Base-by-base conservation (phyloP, 2,113 vertebrate species). In the Oplegnathus fasciatus region DNA sequence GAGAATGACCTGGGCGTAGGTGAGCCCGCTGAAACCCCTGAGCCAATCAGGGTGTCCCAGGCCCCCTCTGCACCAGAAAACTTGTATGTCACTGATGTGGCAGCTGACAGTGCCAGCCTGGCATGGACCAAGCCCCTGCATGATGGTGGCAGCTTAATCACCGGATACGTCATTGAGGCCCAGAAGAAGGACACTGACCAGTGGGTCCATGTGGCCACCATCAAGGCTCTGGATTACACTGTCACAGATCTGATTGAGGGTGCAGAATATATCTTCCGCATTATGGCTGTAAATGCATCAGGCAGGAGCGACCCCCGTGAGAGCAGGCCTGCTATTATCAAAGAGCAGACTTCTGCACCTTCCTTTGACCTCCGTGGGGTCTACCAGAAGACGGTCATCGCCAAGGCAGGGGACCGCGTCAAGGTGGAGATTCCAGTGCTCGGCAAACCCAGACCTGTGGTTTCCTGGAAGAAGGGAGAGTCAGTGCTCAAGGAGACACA, bases 1-100 rank as follows among this genome's bases (percentile, higher is more conserved):
- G 98, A 99, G 95, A 99, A 99, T 88, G 98, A 99, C 91, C 96
- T 97, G 0, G 98, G 98, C 60, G 96, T 99, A 80, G 98, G 98
- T 75, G 97, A 98, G 76, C 97, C 98, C 55, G 93, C 97, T 91
- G 98, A 99, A 95, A 99, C 97, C 54, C 65, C 96, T 84, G 97
- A 99, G 78, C 97, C 98, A 20, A 95, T 99, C 68, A 97, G 93
- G 93, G 98, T 97, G 66, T 97, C 98, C 20, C 97, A 99, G 90
- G 97, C 97, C 61, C 98, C 98, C 5, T 97, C 96, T 67, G 93
- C 98, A 87, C 98, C 98, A 73, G 98, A 99, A 6, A 98, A 97
- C 86, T 95, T 99, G 77, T 98, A 97, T 82, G 97, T 99, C 75
- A 98, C 98, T 89, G 97, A 99, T 85, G 95, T 99, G 84, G 96